Evolutionary conservation across 2,888 invertebrate species (phyloP).

Genomic region (Athetis lepigone): DNA sequence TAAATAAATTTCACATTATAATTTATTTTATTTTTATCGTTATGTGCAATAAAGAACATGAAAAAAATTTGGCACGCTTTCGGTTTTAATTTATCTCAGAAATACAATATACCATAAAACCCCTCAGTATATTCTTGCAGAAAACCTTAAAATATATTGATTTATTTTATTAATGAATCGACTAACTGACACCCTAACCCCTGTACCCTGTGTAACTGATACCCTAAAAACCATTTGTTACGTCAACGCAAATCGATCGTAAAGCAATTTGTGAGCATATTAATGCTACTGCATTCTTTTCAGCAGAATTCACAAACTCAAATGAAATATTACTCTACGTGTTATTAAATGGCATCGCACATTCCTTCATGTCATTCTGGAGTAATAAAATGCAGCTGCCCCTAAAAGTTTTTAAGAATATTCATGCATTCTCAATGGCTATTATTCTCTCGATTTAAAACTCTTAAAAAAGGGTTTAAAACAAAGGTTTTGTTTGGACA

Average conservation of each 20-base stretch:
- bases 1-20: too few relatives aligned
- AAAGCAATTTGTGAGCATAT: background rate
- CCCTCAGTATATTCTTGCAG: too few relatives aligned
- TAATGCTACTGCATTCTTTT: background rate
- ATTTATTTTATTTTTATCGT: too few relatives aligned
- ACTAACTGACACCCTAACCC: too few relatives aligned
- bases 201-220: too few relatives aligned
- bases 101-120: too few relatives aligned
- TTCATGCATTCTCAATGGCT: slow-evolving; percentile 31
- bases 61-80: too few relatives aligned
- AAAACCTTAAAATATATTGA: background rate
- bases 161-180: too few relatives aligned
- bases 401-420: slow-evolving; percentile 32
- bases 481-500: background rate
- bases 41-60: too few relatives aligned
- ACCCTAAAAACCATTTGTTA: background rate
- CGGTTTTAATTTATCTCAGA: too few relatives aligned
- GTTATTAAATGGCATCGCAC: slow-evolving; percentile 20
- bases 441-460: slow-evolving; percentile 21
- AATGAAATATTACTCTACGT: slow-evolving; percentile 7
- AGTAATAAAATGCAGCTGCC: slow-evolving; percentile 42
- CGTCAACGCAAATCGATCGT: background rate
- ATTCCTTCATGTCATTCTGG: slow-evolving; percentile 9
- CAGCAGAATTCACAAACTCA: background rate
- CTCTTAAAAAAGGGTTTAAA: too few relatives aligned